A percentile compares a stretch with the other conserved stretches of the same genome.
phyloP scores from a whole-genome alignment of 2,888 invertebrate species.

The Clunio marinus region DNA sequence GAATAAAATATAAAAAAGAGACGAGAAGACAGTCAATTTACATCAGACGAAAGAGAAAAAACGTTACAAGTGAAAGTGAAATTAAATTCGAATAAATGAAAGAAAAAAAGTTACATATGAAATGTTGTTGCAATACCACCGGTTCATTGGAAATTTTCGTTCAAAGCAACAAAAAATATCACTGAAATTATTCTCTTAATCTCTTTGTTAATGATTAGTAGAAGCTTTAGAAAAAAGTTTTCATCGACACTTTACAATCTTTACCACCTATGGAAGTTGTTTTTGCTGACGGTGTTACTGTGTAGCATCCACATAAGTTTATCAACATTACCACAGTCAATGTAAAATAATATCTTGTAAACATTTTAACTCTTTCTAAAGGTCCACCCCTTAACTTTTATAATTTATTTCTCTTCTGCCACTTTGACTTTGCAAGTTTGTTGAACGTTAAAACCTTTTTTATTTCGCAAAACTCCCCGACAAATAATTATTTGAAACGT shows the following conservation, averaged over 20 bases:
- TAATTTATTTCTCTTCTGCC: too few relatives aligned
- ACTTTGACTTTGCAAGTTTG: too few relatives aligned
- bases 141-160: not conserved
- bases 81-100: not conserved
- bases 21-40: slow-evolving; percentile 10
- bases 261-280: slow-evolving; percentile 46
- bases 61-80: slow-evolving; percentile 34
- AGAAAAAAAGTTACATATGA: not conserved
- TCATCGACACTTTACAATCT: slow-evolving; percentile 32
- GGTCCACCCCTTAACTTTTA: too few relatives aligned
- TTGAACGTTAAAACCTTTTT: too few relatives aligned
- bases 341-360: slow-evolving; percentile 40
- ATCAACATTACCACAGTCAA: slow-evolving; percentile 49
- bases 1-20: not conserved
- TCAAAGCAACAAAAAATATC: too few relatives aligned
- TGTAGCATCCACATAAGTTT: slow-evolving; percentile 47
- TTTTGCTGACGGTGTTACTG: slow-evolving; percentile 45
- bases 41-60: not conserved
- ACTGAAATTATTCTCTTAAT: too few relatives aligned
- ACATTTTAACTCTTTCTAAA: slow-evolving; percentile 37
- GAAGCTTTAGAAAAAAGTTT: too few relatives aligned
- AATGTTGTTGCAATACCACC: not conserved
- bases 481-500: too few relatives aligned
- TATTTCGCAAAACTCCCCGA: too few relatives aligned
- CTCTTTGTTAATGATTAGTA: too few relatives aligned